These are phyloP conservation scores for Scopus umbretta DNA, from an alignment of 2,113 vertebrate genomes.

Conservation along the genomic window DNA sequence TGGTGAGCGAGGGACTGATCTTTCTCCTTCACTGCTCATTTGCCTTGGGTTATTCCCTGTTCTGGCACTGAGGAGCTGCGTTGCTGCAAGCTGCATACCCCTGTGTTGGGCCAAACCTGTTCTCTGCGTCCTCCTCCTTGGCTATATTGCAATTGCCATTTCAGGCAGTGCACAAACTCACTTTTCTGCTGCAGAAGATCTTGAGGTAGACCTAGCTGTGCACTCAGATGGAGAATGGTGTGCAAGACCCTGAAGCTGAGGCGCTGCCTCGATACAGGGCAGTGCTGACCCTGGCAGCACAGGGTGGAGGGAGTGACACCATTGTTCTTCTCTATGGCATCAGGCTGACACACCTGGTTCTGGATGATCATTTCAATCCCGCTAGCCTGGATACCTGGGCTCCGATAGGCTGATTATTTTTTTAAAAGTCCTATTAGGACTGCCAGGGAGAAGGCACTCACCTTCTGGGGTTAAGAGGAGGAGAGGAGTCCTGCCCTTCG, in stretches of 20 bases:
- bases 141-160: background rate
- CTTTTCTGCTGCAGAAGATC: background rate
- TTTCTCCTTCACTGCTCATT: background rate
- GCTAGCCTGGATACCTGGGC: background rate
- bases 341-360: background rate
- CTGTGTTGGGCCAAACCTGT: background rate
- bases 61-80: accelerated
- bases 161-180: background rate
- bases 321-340: background rate
- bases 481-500: background rate
- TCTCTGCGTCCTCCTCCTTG: background rate
- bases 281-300: background rate
- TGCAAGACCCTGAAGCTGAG: background rate
- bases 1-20: background rate
- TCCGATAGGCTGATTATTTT: background rate
- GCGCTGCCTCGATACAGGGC: background rate
- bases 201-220: background rate
- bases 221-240: too few relatives aligned
- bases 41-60: background rate
- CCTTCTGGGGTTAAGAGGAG: background rate
- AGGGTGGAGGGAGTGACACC: background rate
- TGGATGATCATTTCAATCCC: background rate
- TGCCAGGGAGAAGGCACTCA: background rate
- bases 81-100: background rate
- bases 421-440: background rate